Evolutionary conservation across 1,140 invertebrate genomes (phyloP), one percentile per base, ranked within the genome.

Genomic region (Ceratosolen solmsi): DNA sequence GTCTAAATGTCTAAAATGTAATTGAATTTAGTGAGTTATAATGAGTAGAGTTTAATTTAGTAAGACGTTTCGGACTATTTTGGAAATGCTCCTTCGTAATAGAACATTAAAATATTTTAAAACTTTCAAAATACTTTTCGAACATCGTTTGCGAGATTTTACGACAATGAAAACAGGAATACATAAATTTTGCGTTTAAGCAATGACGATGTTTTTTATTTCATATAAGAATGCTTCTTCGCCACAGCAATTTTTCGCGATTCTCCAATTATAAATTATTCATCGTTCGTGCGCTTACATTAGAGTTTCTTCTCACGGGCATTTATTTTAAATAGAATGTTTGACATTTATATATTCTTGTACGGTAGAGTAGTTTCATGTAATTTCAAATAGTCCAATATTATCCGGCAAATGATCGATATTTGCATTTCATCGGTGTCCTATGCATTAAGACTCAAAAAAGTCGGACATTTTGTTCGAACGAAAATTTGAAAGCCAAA

Each of bases 11-110:
- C 49, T 70, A 38, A 68, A n/a, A 33, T 70, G 20, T 79, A 68
- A 54, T 68, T 70, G 13, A 46, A 79, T 56, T 68, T 41, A 54
- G 51, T 15, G n/a, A 36, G 25, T 79, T 56, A 71, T 27, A 30
- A 54, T 78, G 41, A 78, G 71, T 51, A 36, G 4, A 78, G 17
- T 71, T 79, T 79, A 79, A 79, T 79, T 79, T 70, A 79, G 77
- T 56, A 78, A 68, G 68, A 27, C 60, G 22, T 68, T 78, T 78
- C 22, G 9, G 20, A 33, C 17, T 79, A 79, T 79, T 79, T 79
- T 79, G 22, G 46, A 79, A 70, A 79, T 33, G 22, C 3, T 75
- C 33, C 30, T 22, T 41, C 25, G 46, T 68, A 70, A 70, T 56
- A 49, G 33, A 79, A 71, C 60, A 54, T 56, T 70, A 81, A 73